Percentiles rank a stretch among this genome's conserved stretches.
Conservation (phyloP, 2,113 vertebrate genomes). For the Chamaea fasciata region DNA sequence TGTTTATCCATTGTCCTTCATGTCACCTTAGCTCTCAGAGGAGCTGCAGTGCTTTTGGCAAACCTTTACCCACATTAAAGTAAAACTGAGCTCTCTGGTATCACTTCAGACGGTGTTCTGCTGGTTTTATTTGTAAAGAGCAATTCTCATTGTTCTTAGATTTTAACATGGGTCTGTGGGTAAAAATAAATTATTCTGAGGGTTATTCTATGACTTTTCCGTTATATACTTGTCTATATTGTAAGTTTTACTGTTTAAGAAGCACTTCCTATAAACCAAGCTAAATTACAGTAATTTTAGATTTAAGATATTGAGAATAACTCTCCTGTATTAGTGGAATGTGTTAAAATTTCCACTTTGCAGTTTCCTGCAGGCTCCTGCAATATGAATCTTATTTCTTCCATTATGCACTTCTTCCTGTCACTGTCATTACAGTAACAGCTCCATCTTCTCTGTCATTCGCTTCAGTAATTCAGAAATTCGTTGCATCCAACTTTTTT, state of each 20-base stretch:
- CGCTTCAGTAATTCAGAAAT: not conserved
- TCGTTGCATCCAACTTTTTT: fast-evolving
- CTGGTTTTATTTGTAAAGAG: not conserved
- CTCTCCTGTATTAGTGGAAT: not conserved
- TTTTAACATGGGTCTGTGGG: not conserved
- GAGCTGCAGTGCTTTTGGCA: not conserved
- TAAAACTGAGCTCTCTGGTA: not conserved
- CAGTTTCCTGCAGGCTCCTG: not conserved
- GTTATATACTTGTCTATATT: not conserved
- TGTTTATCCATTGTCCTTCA: not conserved
- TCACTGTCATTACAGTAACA: not conserved
- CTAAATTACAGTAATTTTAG: not conserved
- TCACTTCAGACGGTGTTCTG: not conserved
- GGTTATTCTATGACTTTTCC: not conserved
- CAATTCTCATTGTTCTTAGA: not conserved
- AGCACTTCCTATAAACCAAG: not conserved
- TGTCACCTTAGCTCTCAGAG: not conserved
- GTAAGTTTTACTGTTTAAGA: not conserved
- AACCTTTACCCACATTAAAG: not conserved
- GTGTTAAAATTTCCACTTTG: not conserved
- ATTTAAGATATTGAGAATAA: not conserved
- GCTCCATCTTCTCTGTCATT: not conserved
- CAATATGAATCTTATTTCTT: not conserved
- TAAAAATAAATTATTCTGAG: not conserved
- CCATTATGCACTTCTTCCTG: not conserved